A percentile compares a stretch with the other conserved stretches of the same genome.
Evolutionary conservation across 2,797 vertebrate genomes (phyloP).

Genomic region (Siniperca undulata): DNA sequence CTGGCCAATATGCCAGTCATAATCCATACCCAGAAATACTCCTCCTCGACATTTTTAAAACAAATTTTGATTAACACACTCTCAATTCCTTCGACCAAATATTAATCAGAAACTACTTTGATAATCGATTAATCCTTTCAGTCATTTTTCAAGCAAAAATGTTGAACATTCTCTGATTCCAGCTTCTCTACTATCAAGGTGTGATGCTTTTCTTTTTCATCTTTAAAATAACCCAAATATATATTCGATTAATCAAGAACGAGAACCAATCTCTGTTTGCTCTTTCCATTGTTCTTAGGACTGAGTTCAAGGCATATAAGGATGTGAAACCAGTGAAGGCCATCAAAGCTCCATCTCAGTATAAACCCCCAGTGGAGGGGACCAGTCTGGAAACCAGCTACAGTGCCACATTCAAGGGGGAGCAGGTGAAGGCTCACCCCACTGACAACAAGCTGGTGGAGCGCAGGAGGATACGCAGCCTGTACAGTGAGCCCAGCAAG

Average conservation of each 20-base stretch:
- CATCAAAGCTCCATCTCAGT: conserved; percentile 92
- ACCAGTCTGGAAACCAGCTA: conserved; percentile 95
- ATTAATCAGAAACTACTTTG: not conserved
- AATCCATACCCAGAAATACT: not conserved
- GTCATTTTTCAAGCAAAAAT: not conserved
- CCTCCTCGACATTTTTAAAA: not conserved
- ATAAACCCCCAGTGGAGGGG: conserved; percentile 89
- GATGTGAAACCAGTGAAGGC: conserved; percentile 93
- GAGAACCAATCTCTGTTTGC: not conserved
- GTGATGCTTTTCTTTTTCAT: too few relatives aligned
- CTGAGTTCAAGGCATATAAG: conserved; percentile 95
- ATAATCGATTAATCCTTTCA: not conserved
- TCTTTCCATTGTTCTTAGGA: conserved; percentile 81
- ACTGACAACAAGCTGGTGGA: conserved; percentile 92
- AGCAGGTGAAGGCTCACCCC: conserved; percentile 88
- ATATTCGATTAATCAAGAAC: not conserved
- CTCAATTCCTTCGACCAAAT: not conserved
- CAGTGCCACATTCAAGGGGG: conserved; percentile 95
- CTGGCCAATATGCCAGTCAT: not conserved
- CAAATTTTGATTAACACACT: too few relatives aligned
- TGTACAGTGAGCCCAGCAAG: conserved; percentile 95
- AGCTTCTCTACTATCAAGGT: too few relatives aligned
- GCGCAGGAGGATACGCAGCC: conserved; percentile 96
- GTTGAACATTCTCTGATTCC: not conserved
- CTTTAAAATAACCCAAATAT: not conserved